A percentile compares a stretch with the other conserved stretches of the same genome.
Evolutionary conservation across 2,888 invertebrate genomes (phyloP).

Genomic region (Nephrotoma guestfalica): DNA sequence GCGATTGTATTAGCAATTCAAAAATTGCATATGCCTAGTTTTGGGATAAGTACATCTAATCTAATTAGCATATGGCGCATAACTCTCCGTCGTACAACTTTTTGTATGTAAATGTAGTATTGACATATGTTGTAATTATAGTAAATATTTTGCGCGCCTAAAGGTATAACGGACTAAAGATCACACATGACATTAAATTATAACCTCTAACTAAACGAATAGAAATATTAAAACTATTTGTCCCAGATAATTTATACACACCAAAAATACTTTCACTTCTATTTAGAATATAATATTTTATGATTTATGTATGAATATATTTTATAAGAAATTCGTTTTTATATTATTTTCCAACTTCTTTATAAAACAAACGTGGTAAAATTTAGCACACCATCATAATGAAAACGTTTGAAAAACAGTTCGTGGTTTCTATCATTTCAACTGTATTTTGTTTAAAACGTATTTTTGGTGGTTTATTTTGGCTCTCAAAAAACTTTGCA

Average conservation of each 20-base stretch:
- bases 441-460: neutral
- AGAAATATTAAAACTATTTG: neutral
- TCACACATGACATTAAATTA: neutral
- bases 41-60: neutral
- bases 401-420: neutral
- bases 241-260: neutral
- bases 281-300: neutral
- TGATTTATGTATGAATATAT: neutral
- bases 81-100: neutral
- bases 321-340: neutral
- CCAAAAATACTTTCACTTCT: neutral
- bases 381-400: neutral
- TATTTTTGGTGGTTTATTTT: neutral
- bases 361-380: neutral
- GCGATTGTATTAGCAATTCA: neutral
- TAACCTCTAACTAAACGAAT: neutral
- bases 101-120: neutral
- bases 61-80: neutral
- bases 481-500: neutral
- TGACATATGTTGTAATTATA: neutral
- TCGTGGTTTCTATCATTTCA: neutral
- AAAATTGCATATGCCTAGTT: neutral
- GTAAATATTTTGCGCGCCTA: neutral
- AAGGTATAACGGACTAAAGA: neutral
- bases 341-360: neutral